Evolutionary conservation across 1,140 invertebrate species (phyloP).

Genomic region (Hydropsyche tenuis): DNA sequence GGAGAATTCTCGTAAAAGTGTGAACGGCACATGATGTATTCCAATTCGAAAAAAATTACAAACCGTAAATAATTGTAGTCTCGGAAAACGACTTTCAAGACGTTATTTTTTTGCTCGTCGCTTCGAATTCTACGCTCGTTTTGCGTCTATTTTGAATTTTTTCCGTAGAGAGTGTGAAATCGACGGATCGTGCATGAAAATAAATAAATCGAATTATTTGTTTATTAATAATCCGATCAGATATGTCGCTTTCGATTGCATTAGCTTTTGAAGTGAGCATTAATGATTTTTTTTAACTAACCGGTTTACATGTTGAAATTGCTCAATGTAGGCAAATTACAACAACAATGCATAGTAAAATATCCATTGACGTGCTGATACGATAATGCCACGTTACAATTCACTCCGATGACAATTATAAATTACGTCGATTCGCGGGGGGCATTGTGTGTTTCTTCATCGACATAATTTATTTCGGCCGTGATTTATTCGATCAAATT

Average conservation of each 20-base stretch:
- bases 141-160: background rate
- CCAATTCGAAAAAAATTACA: conserved; percentile 6
- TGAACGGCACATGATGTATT: conserved; percentile 25
- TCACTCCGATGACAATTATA: background rate
- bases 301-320: background rate
- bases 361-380: background rate
- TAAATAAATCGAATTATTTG: too few relatives aligned
- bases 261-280: too few relatives aligned
- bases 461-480: too few relatives aligned
- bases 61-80: conserved; percentile 26
- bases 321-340: background rate
- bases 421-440: background rate
- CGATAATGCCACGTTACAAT: background rate
- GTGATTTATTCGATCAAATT: too few relatives aligned
- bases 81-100: conserved; percentile 16
- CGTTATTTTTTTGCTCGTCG: background rate
- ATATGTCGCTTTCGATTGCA: too few relatives aligned
- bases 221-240: too few relatives aligned
- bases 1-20: conserved; percentile 30
- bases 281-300: too few relatives aligned
- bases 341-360: conserved; percentile 4
- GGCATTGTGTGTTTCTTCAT: too few relatives aligned
- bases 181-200: too few relatives aligned
- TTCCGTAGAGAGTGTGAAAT: background rate
- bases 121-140: background rate